Base-by-base conservation (phyloP, 2,888 invertebrate species). In the Stenolophus ochropezus region DNA sequence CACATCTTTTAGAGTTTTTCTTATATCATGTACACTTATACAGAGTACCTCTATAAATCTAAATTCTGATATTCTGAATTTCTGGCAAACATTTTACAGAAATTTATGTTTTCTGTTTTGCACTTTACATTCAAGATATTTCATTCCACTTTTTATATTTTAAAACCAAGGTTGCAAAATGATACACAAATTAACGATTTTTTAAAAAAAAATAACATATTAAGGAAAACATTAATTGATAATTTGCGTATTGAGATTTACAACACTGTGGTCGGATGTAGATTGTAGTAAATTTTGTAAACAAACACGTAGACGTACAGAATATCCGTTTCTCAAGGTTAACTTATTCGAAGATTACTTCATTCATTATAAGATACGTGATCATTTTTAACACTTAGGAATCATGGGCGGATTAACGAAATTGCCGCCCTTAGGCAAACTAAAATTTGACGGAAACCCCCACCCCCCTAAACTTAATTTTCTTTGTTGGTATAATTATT, bases 141-240 rank as follows among this genome's bases (percentile, higher is more conserved):
- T 53, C 20, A 18, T 53, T 18, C 18, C 20, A 18, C 33, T 3
- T 18, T 4, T 3, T 18, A 14, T n/a, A n/a, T 4, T 18, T 53
- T 20, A 53, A 18, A 53, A 53, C 14, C 61, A 61, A 61, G 61
- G 61, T 61, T 61, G n/a, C n/a, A 8, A 58, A 25, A 58, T 61
- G 27, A 25, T 27, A 61, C 61, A 25, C 14, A 25, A 61, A 61
- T 33, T 69, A 33, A 18, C 16, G 2, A 33, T 18, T 16, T 69
- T 69, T 18, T 14, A 14, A 33, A 33, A 18, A 21, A 58, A 69
- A 33, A 16, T 14, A 8, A 16, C 6, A 65, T 8, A 69, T 69
- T 69, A 42, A 33, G 16, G n/a, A 69, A 33, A 69, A 69, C 33
- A 18, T 69, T 33, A 33, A 69, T 69, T 69, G 4, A 33, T 33